Evolutionary conservation across 2,888 invertebrate species (phyloP), one percentile per base, ranked within the genome.

Genomic region (Ectemnius lituratus): DNA sequence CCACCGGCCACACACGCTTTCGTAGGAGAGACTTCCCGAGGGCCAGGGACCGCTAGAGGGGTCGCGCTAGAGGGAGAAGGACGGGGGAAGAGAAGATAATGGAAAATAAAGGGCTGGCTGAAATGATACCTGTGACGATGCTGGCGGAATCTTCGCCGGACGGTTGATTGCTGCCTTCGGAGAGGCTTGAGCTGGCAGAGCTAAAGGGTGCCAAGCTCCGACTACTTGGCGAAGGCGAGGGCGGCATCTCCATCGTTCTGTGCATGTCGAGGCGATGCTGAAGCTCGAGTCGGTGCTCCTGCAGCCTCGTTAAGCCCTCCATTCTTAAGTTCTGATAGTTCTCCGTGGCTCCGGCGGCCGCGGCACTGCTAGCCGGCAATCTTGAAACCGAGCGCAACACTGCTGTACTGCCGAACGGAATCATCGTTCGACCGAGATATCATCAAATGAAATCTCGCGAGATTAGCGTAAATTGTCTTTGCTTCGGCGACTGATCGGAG

Each of bases 151-250:
- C 90, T 85, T 91, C 90, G 78, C 90, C 90, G 85, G 90, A 91
- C 77, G 90, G 90, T 83, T 90, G 90, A 86, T 90, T 90, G 87
- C 93, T 93, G 84, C 93, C 93, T 86, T 96, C 96, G 88, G 95
- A 95, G 88, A 97, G 93, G 92, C 96, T 96, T 88, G 97, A 97
- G 86, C 97, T 96, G 80, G 97, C 97, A 77, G 97, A 97, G 91
- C 97, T 97, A 94, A 96, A 97, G 84, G 96, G 96, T 82, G 94
- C 94, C 84, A 94, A 92, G 88, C 94, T 94, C 83, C 96, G 93
- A 91, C 96, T 96, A 88, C 96, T 96, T 86, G 96, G 96, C 92
- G 96, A 96, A 69, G 97, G 97, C 86, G 96, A 96, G 80, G 96
- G 95, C 86, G 95, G 93, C 92, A 93, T 91, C 91, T 92, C 90